phyloP scores from a whole-genome alignment of 2,797 vertebrate species.

The Yasuhikotakia modesta region DNA sequence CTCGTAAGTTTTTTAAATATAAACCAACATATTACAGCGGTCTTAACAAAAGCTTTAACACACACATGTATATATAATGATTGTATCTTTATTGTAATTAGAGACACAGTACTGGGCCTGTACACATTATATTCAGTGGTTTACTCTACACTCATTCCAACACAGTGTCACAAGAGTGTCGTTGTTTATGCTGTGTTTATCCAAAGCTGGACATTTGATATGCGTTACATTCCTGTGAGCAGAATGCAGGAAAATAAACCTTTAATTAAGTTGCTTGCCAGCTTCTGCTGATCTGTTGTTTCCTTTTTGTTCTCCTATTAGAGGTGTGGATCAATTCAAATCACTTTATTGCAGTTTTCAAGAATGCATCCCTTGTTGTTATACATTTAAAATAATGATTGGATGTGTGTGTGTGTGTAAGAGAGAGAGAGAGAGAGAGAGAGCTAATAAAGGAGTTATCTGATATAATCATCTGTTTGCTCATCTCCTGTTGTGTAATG shows the following conservation, averaged over 20 bases:
- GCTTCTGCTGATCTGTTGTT: constrained; percentile 13
- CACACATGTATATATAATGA: neutral
- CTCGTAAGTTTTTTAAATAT: constrained; percentile 85
- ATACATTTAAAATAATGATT: constrained; percentile 13
- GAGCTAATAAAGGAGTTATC: constrained; percentile 31
- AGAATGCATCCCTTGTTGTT: constrained; percentile 14
- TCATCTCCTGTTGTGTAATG: constrained; percentile 5
- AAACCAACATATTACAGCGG: neutral
- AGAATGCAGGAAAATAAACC: constrained; percentile 14
- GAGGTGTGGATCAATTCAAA: constrained; percentile 19
- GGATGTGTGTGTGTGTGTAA: neutral
- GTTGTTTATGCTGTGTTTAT: constrained; percentile 18
- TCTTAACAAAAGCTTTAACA: neutral
- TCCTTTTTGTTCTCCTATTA: constrained; percentile 5
- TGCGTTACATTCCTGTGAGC: neutral
- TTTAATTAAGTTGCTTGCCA: constrained; percentile 22
- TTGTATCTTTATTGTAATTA: neutral
- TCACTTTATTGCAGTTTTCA: constrained; percentile 27
- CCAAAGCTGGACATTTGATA: constrained; percentile 20
- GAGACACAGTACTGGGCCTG: neutral
- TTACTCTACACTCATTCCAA: neutral
- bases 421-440: too few species aligned
- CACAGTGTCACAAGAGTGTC: constrained; percentile 12
- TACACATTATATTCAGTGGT: neutral
- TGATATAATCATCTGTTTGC: constrained; percentile 20